Percentiles rank a stretch among this genome's conserved stretches.
phyloP scores from a whole-genome alignment of 1,140 invertebrate genomes.

The Trypoxylus dichotomus region DNA sequence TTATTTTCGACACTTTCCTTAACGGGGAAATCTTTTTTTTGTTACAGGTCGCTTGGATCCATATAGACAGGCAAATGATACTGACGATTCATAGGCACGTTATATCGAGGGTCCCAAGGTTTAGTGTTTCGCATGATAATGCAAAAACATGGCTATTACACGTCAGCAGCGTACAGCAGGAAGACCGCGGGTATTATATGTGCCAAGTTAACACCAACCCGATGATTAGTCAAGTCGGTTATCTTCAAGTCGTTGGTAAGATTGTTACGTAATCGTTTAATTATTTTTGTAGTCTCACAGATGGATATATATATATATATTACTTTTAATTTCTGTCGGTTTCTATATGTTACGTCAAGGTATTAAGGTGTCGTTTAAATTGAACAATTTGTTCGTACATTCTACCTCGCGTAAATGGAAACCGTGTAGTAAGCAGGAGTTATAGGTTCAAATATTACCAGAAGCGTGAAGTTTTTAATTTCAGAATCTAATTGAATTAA shows the following conservation, averaged over 20 bases:
- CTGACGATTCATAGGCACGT: conserved; percentile 89
- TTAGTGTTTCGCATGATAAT: conserved; percentile 87
- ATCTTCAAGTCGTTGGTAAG: conserved; percentile 92
- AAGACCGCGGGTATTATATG: conserved; percentile 90
- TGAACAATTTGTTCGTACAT: too few species aligned
- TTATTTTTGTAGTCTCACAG: too few species aligned
- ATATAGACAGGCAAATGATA: conserved; percentile 93
- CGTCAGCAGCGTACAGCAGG: conserved; percentile 83
- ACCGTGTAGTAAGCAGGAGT: too few species aligned
- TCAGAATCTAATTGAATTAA: too few species aligned
- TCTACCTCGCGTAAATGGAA: too few species aligned
- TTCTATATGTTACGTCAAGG: too few species aligned
- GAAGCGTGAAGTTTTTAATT: too few species aligned
- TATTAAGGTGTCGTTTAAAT: too few species aligned
- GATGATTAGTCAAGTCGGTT: conserved; percentile 93
- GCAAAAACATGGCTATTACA: conserved; percentile 90
- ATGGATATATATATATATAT: too few species aligned
- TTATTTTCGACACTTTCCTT: not conserved
- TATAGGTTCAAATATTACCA: too few species aligned
- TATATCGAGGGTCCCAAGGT: conserved; percentile 82
- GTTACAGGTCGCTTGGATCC: conserved; percentile 88
- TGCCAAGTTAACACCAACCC: conserved; percentile 95
- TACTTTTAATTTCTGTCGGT: too few species aligned
- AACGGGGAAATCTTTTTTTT: conserved; percentile 29
- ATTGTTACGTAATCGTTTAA: too few species aligned